Evolutionary conservation across 1,140 invertebrate species (phyloP).

Genomic region (Drosophila nebulosa): DNA sequence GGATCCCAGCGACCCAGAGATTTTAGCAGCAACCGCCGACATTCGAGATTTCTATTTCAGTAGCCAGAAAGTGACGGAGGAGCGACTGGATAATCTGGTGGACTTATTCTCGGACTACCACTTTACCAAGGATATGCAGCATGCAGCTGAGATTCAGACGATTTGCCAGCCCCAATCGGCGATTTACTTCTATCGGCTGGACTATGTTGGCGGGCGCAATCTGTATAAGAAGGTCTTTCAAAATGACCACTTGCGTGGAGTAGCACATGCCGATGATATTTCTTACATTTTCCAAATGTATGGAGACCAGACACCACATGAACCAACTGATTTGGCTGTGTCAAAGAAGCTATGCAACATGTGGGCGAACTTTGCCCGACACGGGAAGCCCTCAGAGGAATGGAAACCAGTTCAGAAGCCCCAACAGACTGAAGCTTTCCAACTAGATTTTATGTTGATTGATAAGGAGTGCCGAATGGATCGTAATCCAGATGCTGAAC

Average conservation of each 20-base stretch:
- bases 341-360: constrained; percentile 82
- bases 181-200: constrained; percentile 82
- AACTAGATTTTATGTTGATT: constrained; percentile 70
- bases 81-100: constrained; percentile 45
- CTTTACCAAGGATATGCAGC: constrained; percentile 59
- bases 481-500: constrained; percentile 70
- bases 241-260: constrained; percentile 81
- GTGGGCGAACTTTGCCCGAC: constrained; percentile 86
- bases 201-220: constrained; percentile 82
- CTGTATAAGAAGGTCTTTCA: constrained; percentile 81
- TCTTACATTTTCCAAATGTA: constrained; percentile 84
- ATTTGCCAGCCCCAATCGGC: constrained; percentile 51
- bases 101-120: constrained; percentile 64
- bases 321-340: constrained; percentile 81
- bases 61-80: constrained; percentile 29
- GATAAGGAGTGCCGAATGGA: constrained; percentile 58
- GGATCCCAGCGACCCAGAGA: constrained; percentile 17
- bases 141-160: constrained; percentile 56
- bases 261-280: constrained; percentile 84
- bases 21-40: constrained; percentile 34
- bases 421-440: constrained; percentile 18
- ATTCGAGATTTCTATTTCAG: constrained; percentile 70
- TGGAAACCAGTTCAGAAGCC: constrained; percentile 64
- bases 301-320: constrained; percentile 80
- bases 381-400: constrained; percentile 66